A percentile compares a stretch with the other conserved stretches of the same genome.
Evolutionary conservation across 2,797 vertebrate species (phyloP).

Genomic region (Lepus townsendii): DNA sequence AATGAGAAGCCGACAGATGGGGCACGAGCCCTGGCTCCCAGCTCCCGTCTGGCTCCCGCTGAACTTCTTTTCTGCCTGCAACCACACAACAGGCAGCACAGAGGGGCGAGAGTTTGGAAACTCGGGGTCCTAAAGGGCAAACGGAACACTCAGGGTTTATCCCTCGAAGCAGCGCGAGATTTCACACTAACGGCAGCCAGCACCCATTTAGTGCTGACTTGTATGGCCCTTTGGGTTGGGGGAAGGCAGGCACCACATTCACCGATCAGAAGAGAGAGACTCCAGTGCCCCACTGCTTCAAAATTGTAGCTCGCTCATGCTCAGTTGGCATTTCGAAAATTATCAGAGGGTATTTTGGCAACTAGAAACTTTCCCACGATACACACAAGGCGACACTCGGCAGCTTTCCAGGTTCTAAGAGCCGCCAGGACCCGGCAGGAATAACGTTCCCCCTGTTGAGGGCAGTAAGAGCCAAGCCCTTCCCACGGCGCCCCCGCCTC

Average conservation of each 20-base stretch:
- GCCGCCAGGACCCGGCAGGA: rapidly evolving
- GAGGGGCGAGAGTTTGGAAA: neutral
- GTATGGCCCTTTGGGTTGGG: neutral
- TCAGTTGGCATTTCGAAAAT: conserved; percentile 33
- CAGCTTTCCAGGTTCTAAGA: neutral
- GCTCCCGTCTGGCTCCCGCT: neutral
- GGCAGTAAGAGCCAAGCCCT: neutral
- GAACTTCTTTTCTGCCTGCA: neutral
- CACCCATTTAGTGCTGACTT: neutral
- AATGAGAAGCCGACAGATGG: neutral
- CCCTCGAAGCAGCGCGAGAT: neutral
- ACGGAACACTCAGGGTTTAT: neutral
- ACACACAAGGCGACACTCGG: neutral
- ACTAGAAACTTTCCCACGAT: conserved; percentile 13
- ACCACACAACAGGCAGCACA: neutral
- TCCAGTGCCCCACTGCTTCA: neutral
- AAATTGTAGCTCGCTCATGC: neutral
- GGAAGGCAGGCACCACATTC: neutral
- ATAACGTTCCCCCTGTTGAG: neutral
- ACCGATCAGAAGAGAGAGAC: neutral
- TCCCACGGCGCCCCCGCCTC: too few relatives aligned
- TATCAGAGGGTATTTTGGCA: neutral
- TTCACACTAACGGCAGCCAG: neutral
- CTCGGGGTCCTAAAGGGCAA: neutral
- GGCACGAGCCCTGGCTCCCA: neutral